A percentile compares a stretch with the other conserved stretches of the same genome.
phyloP scores from a whole-genome alignment of 2,888 invertebrate species.

The Protonemura montana region DNA sequence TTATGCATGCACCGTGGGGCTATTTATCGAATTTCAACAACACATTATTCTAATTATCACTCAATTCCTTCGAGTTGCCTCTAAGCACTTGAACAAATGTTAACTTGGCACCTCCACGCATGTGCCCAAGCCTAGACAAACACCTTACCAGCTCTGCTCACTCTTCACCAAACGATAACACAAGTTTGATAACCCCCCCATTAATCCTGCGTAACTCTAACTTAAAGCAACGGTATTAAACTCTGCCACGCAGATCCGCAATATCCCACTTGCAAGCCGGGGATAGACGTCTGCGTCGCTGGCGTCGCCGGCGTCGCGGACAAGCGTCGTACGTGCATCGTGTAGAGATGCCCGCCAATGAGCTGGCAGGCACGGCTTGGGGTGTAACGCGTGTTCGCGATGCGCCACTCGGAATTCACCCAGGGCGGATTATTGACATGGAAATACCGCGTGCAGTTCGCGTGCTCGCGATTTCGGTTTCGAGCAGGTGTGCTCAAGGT shows the following conservation, averaged over 20 bases:
- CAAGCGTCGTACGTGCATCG: constrained; percentile 20
- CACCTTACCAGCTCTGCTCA: background rate
- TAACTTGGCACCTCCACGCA: background rate
- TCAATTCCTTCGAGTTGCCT: background rate
- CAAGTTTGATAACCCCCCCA: constrained; percentile 1
- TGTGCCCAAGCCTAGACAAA: background rate
- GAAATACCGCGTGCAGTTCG: background rate
- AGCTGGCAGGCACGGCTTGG: background rate
- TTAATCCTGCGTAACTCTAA: background rate
- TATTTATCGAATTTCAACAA: background rate
- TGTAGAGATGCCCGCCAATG: constrained; percentile 32
- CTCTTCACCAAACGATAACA: constrained; percentile 12
- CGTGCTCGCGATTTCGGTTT: too few relatives aligned
- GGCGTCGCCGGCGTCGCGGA: background rate
- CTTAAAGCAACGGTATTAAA: background rate
- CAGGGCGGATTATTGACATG: background rate
- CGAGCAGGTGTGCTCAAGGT: too few relatives aligned
- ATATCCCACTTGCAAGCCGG: constrained; percentile 8
- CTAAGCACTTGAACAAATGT: background rate
- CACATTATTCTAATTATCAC: background rate
- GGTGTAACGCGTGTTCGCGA: background rate
- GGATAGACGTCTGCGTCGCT: background rate
- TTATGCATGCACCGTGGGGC: background rate
- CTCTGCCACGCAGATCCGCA: background rate
- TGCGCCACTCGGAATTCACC: background rate